These are phyloP conservation scores for Fragum whitleyi DNA, from an alignment of 2,888 invertebrate genomes.

Conservation along the genomic window DNA sequence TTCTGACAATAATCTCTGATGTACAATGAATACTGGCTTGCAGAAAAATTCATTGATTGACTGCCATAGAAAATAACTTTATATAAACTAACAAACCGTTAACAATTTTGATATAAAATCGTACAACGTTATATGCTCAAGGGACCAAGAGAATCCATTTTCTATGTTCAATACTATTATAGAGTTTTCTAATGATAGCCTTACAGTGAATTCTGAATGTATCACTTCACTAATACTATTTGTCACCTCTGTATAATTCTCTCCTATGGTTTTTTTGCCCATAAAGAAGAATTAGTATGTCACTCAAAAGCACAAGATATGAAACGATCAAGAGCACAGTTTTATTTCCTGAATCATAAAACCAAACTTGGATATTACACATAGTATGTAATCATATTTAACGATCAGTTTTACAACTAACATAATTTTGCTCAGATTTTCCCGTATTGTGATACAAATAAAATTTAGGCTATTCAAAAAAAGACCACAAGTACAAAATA, in stretches of 20 bases:
- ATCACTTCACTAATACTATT: slow-evolving; percentile 1
- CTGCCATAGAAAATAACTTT: background rate
- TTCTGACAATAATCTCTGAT: too few species aligned
- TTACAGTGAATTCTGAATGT: background rate
- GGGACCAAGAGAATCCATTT: background rate
- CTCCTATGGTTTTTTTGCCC: background rate
- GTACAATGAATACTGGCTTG: too few species aligned
- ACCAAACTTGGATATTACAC: too few species aligned
- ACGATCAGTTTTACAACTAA: too few species aligned
- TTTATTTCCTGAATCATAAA: too few species aligned
- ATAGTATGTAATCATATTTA: too few species aligned
- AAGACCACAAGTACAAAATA: too few species aligned
- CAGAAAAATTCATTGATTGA: background rate
- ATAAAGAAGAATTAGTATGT: background rate
- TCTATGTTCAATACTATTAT: background rate
- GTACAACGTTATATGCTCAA: background rate
- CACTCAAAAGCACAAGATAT: background rate
- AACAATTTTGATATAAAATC: slow-evolving; percentile 14
- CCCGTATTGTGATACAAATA: too few species aligned
- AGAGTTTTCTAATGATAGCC: slow-evolving; percentile 1
- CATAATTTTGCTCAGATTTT: too few species aligned
- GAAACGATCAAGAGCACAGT: too few species aligned
- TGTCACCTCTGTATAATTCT: background rate
- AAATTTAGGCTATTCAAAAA: too few species aligned
- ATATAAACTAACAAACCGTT: background rate